Conservation (phyloP, 2,113 vertebrate species). For the Ictalurus punctatus region DNA sequence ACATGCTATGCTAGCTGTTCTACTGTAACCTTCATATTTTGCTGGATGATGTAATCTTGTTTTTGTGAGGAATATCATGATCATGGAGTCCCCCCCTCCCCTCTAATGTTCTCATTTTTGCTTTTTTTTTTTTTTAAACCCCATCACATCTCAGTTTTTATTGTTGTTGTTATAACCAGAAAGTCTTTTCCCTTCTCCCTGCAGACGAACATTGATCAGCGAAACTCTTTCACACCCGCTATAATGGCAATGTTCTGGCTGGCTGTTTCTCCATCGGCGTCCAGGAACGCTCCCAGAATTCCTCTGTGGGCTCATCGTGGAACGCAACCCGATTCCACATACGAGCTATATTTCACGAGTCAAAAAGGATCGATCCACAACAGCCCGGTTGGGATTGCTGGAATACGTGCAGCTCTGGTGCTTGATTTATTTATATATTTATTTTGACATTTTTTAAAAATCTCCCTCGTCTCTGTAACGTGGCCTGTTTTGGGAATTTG, state of each 20-base stretch:
- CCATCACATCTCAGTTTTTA: neutral
- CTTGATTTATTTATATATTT: neutral
- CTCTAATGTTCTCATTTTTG: neutral
- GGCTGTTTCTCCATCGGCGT: conserved; percentile 60
- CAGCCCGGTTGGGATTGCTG: conserved; percentile 63
- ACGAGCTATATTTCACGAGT: conserved; percentile 71
- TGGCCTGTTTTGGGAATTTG: conserved; percentile 65
- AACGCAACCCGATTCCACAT: conserved; percentile 65
- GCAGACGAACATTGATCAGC: conserved; percentile 39
- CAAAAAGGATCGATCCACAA: conserved; percentile 67
- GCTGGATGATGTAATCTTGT: neutral
- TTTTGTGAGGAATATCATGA: neutral
- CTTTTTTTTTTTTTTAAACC: neutral
- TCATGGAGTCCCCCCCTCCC: neutral
- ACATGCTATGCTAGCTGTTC: neutral
- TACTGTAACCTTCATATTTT: neutral
- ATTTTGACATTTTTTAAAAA: neutral
- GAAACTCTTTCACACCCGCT: conserved; percentile 29
- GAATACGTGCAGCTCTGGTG: conserved; percentile 60
- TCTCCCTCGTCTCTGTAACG: conserved; percentile 54
- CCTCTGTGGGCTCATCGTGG: conserved; percentile 62
- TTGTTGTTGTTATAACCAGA: conserved; percentile 1
- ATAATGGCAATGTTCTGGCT: conserved; percentile 53
- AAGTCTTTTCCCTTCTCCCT: neutral
- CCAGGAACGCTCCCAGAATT: conserved; percentile 51